Conservation (phyloP, 2,888 invertebrate species). For the Meiosimyza decipiens region DNA sequence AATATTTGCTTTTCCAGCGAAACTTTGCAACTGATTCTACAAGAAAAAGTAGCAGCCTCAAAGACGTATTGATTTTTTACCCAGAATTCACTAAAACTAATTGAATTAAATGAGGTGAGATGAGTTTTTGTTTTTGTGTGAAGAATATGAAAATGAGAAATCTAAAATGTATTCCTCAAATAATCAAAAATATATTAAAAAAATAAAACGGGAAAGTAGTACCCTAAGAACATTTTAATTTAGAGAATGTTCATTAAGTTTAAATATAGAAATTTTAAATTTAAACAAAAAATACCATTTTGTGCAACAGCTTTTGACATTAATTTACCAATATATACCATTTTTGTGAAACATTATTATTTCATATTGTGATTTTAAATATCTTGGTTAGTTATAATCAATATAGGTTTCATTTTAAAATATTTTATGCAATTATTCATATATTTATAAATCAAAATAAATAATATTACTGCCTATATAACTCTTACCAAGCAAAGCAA, state of each 20-base stretch:
- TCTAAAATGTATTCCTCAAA: background rate
- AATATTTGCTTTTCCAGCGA: no score
- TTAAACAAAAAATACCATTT: background rate
- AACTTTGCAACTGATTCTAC: no score
- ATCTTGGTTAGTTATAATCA: background rate
- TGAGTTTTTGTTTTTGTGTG: no score
- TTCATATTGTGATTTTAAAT: background rate
- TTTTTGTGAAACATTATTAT: slow-evolving; percentile 9
- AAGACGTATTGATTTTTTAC: no score
- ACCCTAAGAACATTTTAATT: no score
- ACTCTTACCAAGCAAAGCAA: slow-evolving; percentile 22
- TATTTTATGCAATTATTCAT: background rate
- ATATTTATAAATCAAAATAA: background rate
- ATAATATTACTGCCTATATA: background rate
- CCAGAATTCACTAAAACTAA: no score
- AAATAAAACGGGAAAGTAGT: background rate
- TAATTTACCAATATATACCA: slow-evolving; percentile 9
- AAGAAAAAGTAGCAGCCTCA: no score
- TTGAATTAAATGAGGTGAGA: no score
- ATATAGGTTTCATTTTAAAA: slow-evolving; percentile 2
- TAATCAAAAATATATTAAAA: background rate
- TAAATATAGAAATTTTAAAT: no score
- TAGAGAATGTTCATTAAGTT: no score
- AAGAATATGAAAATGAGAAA: no score
- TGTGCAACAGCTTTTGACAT: background rate